phyloP scores from a whole-genome alignment of 2,797 vertebrate genomes.

The Pseudochaenichthys georgianus region DNA sequence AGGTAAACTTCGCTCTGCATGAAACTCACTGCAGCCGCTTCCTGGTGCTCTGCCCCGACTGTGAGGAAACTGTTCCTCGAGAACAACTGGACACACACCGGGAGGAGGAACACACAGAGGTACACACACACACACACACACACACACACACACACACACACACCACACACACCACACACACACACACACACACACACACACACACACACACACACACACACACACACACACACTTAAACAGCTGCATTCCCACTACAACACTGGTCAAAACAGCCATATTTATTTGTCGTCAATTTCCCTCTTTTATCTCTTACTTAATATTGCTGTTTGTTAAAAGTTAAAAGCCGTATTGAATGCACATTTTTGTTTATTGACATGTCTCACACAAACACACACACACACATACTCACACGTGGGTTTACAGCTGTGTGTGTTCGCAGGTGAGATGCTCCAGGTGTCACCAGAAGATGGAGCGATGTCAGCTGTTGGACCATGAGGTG shows the following conservation, averaged over 20 bases:
- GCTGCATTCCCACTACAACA: too few relatives aligned
- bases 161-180: background rate
- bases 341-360: too few relatives aligned
- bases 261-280: too few relatives aligned
- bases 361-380: too few relatives aligned
- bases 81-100: constrained; percentile 80
- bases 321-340: too few relatives aligned
- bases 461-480: constrained; percentile 72
- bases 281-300: too few relatives aligned
- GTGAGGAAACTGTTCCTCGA: constrained; percentile 77
- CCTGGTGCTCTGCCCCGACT: constrained; percentile 82
- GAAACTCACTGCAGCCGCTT: constrained; percentile 87
- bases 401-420: background rate
- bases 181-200: background rate
- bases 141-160: background rate
- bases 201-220: background rate
- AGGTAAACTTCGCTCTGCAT: constrained; percentile 84
- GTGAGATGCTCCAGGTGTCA: constrained; percentile 79
- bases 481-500: constrained; percentile 79
- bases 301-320: too few relatives aligned
- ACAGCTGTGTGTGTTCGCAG: constrained; percentile 55
- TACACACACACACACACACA: constrained; percentile 25
- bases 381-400: background rate
- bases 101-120: constrained; percentile 74
- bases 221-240: background rate